Evolutionary conservation across 2,113 vertebrate species (phyloP), one percentile per base, ranked within the genome.

Genomic region (Microtus montanus): DNA sequence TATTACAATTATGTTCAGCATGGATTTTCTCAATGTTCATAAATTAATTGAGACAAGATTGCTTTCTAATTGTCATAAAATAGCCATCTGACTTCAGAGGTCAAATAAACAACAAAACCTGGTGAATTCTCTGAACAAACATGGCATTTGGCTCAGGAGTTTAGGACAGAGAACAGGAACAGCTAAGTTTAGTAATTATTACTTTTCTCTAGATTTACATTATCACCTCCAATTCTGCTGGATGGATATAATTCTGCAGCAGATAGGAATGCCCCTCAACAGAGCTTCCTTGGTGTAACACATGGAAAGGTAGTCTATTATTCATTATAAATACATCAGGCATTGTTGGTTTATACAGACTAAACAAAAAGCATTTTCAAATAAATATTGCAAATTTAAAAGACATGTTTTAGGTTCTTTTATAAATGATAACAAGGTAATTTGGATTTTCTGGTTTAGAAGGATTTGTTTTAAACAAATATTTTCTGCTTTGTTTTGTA

Each of bases 401-500:
- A 83, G 61, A 75, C 49, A 63, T 68, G 13, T 70, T 92, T 22
- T 66, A 6, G 28, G 38, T 70, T 90, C 13, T 24, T n/a, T 28
- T 30, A 86, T 73, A 68, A 83, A 74, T n/a, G 2, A 87, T 44
- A 49, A 7, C 49, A 91, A 4, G 73, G 0, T 11, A 24, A 89
- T 41, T 88, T 49, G 35, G 0, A 71, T 90, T 73, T 92, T 93
- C 24, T 64, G 11, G 68, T 87, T 83, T 47, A 41, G 79, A 38
- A 86, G 44, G 64, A 33, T 94, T 82, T 22, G 35, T 8, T 87
- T 80, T 80, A 95, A 94, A 93, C 14, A 87, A 52, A 38, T 11
- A 79, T 80, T 3, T 91, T n/a, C 89, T 92, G 7, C 9, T 97
- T 96, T 33, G 94, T 89, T 90, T 0, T 97, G 97, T 91, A 90